These are phyloP conservation scores for Montipora efflorescens DNA, from an alignment of 64 coral and sea anemone species.

Conservation along the genomic window DNA sequence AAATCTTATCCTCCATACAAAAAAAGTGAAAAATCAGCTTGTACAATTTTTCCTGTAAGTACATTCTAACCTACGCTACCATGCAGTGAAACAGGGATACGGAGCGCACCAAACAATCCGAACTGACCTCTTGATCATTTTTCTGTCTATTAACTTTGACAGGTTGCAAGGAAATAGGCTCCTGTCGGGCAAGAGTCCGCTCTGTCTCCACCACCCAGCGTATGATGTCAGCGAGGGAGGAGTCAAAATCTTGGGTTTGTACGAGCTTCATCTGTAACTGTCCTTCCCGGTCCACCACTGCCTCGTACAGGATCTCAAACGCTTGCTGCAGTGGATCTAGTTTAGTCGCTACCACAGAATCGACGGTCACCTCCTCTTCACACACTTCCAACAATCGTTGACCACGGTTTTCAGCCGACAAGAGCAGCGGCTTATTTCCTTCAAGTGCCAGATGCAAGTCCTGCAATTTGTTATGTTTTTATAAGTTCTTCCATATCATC, in stretches of 20 bases:
- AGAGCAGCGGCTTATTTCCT: slow-evolving; percentile 69
- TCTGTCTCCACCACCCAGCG: slow-evolving; percentile 81
- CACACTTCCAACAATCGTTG: slow-evolving; percentile 69
- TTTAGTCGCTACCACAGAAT: slow-evolving; percentile 70
- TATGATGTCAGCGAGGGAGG: slow-evolving; percentile 73
- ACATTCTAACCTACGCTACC: too few species aligned
- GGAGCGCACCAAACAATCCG: background rate
- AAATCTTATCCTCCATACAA: too few species aligned
- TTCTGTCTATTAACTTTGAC: slow-evolving; percentile 70
- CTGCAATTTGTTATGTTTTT: background rate
- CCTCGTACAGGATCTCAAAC: slow-evolving; percentile 76
- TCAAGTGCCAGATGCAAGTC: slow-evolving; percentile 64
- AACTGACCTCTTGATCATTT: slow-evolving; percentile 84
- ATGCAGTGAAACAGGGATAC: too few species aligned
- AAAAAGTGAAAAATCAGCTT: too few species aligned
- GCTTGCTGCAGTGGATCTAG: slow-evolving; percentile 82
- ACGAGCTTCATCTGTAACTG: slow-evolving; percentile 76
- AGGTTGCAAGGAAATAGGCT: slow-evolving; percentile 66
- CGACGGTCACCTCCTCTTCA: slow-evolving; percentile 35
- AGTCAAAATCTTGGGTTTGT: slow-evolving; percentile 82
- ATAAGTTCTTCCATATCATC: too few species aligned
- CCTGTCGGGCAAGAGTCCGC: slow-evolving; percentile 72
- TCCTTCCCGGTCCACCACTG: slow-evolving; percentile 76
- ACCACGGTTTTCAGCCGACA: slow-evolving; percentile 81
- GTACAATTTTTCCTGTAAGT: too few species aligned